A percentile compares a stretch with the other conserved stretches of the same genome.
Evolutionary conservation across 2,888 invertebrate genomes (phyloP).

Genomic region (Cynaeus angustus): DNA sequence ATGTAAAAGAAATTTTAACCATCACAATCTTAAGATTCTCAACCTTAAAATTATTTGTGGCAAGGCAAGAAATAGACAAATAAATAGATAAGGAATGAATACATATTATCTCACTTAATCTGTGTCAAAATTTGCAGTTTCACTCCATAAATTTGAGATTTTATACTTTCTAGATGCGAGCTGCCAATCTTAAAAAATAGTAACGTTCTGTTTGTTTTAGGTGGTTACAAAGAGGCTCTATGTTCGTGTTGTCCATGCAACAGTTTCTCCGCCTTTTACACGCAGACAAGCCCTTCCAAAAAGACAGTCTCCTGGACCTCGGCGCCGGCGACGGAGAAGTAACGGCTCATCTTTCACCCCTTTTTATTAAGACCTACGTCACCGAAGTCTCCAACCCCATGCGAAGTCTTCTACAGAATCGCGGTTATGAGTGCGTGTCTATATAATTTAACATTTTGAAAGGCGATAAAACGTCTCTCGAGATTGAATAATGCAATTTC

Average conservation of each 20-base stretch:
- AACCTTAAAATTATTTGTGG: no score
- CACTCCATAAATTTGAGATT: no score
- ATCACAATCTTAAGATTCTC: no score
- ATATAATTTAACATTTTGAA: slow-evolving; percentile 5
- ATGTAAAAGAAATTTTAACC: no score
- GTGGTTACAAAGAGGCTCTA: slow-evolving; percentile 92
- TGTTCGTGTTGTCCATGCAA: slow-evolving; percentile 93
- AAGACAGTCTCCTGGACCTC: slow-evolving; percentile 83
- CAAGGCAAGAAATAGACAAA: no score
- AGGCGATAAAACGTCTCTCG: slow-evolving; percentile 22
- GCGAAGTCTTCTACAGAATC: slow-evolving; percentile 84
- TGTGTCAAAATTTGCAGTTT: no score
- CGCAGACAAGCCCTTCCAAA: slow-evolving; percentile 66
- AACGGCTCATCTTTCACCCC: slow-evolving; percentile 84
- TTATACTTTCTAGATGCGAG: no score
- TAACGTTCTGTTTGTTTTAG: slow-evolving; percentile 72
- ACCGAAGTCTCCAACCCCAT: slow-evolving; percentile 95
- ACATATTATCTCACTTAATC: no score
- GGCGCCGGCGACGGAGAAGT: slow-evolving; percentile 98
- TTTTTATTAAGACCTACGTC: slow-evolving; percentile 85
- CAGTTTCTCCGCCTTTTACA: slow-evolving; percentile 83
- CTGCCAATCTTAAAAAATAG: no score
- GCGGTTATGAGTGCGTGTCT: slow-evolving; percentile 83
- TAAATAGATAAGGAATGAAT: no score
- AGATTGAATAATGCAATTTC: slow-evolving; percentile 35